Base-by-base conservation (phyloP, 2,888 invertebrate genomes). In the Chorisops tibialis region DNA sequence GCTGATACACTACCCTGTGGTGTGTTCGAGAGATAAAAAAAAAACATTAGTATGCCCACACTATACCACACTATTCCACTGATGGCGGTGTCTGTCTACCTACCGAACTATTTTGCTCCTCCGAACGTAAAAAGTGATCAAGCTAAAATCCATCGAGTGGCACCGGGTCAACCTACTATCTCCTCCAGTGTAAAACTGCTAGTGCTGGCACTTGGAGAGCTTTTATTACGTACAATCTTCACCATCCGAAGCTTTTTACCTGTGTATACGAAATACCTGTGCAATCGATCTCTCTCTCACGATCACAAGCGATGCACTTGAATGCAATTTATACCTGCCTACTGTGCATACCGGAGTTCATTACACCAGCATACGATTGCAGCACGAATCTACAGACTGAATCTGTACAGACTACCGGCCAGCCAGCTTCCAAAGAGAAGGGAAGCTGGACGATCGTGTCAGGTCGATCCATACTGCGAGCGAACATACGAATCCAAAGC, bases 201-300 rank as follows among this genome's bases (percentile, higher is more conserved):
- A 45, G 9, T 11, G 41, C 18, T 5, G 18, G 18, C 9, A 18
- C 45, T 9, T 18, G 4, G 9, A 48, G 5, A 22, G 30, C 30
- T 30, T 30, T n/a, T n/a, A n/a, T n/a, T n/a, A n/a, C n/a, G n/a
- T n/a, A n/a, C n/a, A n/a, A n/a, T n/a, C n/a, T n/a, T 30, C 11
- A 9, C 16, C n/a, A 16, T 35, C 35, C 24, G 24, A 21, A 41
- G 22, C 48, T 39, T n/a, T 21, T 56, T 45, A 56, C 43, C 56
- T 45, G 35, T 9, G 45, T 45, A 21, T n/a, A 52, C 18, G 30
- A 30, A 43, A 30, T 18, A 43, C 56, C 18, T 24, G 45, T 45
- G 19, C 43, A 43, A 56, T 56, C 56, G 38, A 56, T 56, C 56
- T 43, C 56, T 56, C 56, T 43, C 56, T 45, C 43, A 56, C 56